Conservation (phyloP, 2,797 vertebrate species). For the Poecilia velifera region DNA sequence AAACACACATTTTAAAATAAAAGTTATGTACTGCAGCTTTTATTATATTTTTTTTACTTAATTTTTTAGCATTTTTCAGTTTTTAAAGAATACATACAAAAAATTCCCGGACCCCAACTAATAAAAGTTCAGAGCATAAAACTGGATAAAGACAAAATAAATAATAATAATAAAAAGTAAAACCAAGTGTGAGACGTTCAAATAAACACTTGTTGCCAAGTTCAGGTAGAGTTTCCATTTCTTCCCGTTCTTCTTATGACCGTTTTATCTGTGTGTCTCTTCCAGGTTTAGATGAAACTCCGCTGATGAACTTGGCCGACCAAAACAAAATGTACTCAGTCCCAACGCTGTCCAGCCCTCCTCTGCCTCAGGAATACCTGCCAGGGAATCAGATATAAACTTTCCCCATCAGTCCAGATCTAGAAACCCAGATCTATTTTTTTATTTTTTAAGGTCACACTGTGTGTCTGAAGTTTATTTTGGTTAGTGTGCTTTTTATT, state of each 20-base stretch:
- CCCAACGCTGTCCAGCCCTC: conserved; percentile 54
- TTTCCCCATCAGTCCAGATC: conserved; percentile 36
- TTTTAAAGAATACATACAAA: too few relatives aligned
- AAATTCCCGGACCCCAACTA: too few relatives aligned
- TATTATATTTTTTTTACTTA: too few relatives aligned
- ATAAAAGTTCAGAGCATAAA: too few relatives aligned
- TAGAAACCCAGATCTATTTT: conserved; percentile 6
- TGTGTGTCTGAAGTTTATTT: conserved; percentile 27
- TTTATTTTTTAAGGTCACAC: not conserved
- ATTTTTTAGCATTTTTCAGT: too few relatives aligned
- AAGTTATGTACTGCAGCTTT: not conserved
- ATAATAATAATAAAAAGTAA: too few relatives aligned
- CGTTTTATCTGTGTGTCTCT: not conserved
- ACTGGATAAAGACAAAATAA: too few relatives aligned
- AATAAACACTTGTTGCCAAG: too few relatives aligned
- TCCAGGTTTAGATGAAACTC: conserved; percentile 73
- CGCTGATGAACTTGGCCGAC: conserved; percentile 53
- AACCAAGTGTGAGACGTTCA: too few relatives aligned
- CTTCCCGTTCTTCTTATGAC: not conserved
- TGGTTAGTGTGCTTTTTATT: conserved; percentile 23
- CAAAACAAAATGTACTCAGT: conserved; percentile 58
- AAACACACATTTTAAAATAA: not conserved
- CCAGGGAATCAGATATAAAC: conserved; percentile 62
- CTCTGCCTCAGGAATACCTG: conserved; percentile 66
- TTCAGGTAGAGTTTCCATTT: too few relatives aligned